Evolutionary conservation across 2,113 vertebrate genomes (phyloP).

Genomic region (Boleophthalmus pectinirostris): DNA sequence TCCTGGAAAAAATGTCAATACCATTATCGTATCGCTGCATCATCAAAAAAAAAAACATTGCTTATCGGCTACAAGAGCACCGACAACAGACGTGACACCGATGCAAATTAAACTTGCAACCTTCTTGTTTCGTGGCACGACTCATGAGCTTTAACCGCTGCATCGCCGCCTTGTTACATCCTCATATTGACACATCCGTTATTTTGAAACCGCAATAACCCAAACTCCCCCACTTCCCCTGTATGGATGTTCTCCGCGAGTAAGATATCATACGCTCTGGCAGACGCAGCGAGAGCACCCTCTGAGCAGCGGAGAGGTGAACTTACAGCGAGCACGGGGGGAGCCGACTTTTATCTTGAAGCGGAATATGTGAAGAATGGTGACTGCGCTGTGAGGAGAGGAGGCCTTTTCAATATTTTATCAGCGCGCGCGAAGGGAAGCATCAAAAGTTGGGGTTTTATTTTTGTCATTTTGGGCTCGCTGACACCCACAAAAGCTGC

Average conservation of each 20-base stretch:
- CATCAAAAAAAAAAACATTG: too few relatives aligned
- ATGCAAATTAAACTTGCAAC: too few relatives aligned
- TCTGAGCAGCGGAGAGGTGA: constrained; percentile 42
- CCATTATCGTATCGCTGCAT: too few relatives aligned
- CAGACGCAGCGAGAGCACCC: constrained; percentile 20
- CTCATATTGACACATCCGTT: neutral
- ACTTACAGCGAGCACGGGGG: constrained; percentile 24
- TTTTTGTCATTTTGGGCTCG: constrained; percentile 16
- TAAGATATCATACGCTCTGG: neutral
- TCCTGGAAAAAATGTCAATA: too few relatives aligned
- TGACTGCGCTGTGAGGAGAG: constrained; percentile 45
- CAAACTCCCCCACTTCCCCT: neutral
- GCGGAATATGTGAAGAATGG: constrained; percentile 59
- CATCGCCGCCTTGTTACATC: neutral
- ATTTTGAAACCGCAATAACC: neutral
- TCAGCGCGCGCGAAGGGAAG: constrained; percentile 32
- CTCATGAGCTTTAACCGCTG: neutral
- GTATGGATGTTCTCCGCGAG: neutral
- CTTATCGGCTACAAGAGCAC: too few relatives aligned
- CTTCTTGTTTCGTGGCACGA: too few relatives aligned
- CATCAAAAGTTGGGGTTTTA: constrained; percentile 41
- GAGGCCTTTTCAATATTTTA: constrained; percentile 68
- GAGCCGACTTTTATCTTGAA: constrained; percentile 67
- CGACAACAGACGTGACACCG: too few relatives aligned
- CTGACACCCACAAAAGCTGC: constrained; percentile 45